phyloP scores from a whole-genome alignment of 2,888 invertebrate species.

The Philopedon plagiatum region DNA sequence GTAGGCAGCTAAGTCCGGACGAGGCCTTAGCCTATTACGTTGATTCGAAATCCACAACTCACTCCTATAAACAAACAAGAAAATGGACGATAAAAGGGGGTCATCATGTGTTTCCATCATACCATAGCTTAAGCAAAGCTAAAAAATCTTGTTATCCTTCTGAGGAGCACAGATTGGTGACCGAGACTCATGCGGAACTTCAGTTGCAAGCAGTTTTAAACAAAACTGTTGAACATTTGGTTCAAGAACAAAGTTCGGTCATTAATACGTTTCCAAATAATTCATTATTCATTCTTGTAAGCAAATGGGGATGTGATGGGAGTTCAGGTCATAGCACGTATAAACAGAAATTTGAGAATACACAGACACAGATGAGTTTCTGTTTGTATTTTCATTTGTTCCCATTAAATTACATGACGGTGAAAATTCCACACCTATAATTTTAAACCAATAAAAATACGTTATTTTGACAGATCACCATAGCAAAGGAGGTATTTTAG shows the following conservation, averaged over 20 bases:
- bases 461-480: too few relatives aligned
- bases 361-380: too few relatives aligned
- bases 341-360: slow-evolving; percentile 4
- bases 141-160: not conserved
- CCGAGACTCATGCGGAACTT: not conserved
- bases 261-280: not conserved
- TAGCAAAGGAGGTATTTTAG: too few relatives aligned
- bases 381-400: too few relatives aligned
- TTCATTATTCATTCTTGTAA: slow-evolving; percentile 8
- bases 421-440: too few relatives aligned
- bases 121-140: not conserved
- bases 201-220: not conserved
- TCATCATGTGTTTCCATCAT: slow-evolving; percentile 22
- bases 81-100: slow-evolving; percentile 17
- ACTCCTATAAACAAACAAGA: slow-evolving; percentile 11
- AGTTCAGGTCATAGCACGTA: too few relatives aligned
- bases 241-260: slow-evolving; percentile 17
- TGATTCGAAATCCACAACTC: slow-evolving; percentile 7
- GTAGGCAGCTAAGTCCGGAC: slow-evolving; percentile 5
- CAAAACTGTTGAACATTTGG: slow-evolving; percentile 5
- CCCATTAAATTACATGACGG: too few relatives aligned
- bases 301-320: too few relatives aligned
- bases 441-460: too few relatives aligned
- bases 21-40: slow-evolving; percentile 12
- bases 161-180: not conserved